These are phyloP conservation scores for Ciconia nigra DNA, from an alignment of 2,797 vertebrate species.

Conservation along the genomic window DNA sequence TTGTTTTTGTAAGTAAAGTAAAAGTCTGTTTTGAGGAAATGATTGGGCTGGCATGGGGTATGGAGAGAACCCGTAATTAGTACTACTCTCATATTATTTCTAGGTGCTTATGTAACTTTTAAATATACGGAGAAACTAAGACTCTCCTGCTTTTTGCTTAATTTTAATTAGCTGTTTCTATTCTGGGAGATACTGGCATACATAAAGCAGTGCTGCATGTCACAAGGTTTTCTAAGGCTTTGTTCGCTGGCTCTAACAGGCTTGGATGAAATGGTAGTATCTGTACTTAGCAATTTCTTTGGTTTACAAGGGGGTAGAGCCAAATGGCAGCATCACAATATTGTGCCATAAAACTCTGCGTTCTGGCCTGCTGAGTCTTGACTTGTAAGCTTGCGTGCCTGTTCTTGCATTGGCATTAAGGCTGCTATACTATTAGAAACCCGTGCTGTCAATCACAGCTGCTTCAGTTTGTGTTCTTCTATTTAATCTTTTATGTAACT, in stretches of 20 bases:
- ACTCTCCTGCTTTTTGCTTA: background rate
- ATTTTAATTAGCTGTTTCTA: slow-evolving; percentile 29
- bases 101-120: background rate
- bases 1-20: background rate
- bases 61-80: background rate
- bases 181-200: background rate
- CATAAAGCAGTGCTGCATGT: background rate
- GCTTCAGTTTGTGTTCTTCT: background rate
- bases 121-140: background rate
- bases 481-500: slow-evolving; percentile 57
- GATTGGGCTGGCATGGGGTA: background rate
- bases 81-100: background rate
- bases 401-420: background rate
- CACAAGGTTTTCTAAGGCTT: background rate
- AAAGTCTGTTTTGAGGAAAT: background rate
- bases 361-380: background rate
- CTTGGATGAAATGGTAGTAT: background rate
- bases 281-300: background rate
- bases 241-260: background rate
- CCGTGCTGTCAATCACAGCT: background rate
- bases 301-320: background rate
- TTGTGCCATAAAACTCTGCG: background rate
- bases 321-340: background rate
- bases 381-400: background rate
- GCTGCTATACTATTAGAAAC: background rate